These are phyloP conservation scores for Gephyroberyx darwinii DNA, from an alignment of 2,797 vertebrate genomes.

Conservation along the genomic window DNA sequence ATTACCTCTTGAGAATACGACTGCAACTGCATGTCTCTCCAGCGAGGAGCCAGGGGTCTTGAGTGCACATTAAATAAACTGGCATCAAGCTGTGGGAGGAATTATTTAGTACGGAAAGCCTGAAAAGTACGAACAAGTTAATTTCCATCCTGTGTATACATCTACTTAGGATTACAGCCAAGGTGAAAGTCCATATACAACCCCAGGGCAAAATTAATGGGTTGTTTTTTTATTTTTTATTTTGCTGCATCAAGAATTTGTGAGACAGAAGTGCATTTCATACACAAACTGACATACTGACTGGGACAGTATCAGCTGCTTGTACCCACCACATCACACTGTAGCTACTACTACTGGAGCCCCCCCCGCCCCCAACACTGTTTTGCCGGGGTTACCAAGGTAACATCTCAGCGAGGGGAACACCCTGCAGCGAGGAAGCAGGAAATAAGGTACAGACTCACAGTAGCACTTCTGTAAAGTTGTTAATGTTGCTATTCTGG, in stretches of 20 bases:
- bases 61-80: neutral
- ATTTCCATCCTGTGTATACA: neutral
- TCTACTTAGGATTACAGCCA: neutral
- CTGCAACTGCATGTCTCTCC: neutral
- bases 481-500: slow-evolving; percentile 32
- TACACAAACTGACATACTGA: too few relatives aligned
- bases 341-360: too few relatives aligned
- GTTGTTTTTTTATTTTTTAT: neutral
- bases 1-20: neutral
- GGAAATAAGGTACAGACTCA: slow-evolving; percentile 20
- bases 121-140: neutral
- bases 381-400: slow-evolving; percentile 5
- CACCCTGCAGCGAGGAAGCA: neutral
- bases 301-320: neutral
- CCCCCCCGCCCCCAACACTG: neutral
- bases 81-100: neutral
- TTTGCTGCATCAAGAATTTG: too few relatives aligned
- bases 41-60: neutral
- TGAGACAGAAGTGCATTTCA: too few relatives aligned
- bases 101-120: too few relatives aligned
- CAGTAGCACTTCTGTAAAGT: neutral
- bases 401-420: slow-evolving; percentile 14
- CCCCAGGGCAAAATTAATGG: neutral
- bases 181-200: slow-evolving; percentile 12
- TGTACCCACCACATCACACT: neutral